Conservation (phyloP, 2,888 invertebrate genomes). For the Agriopis aurantiaria region DNA sequence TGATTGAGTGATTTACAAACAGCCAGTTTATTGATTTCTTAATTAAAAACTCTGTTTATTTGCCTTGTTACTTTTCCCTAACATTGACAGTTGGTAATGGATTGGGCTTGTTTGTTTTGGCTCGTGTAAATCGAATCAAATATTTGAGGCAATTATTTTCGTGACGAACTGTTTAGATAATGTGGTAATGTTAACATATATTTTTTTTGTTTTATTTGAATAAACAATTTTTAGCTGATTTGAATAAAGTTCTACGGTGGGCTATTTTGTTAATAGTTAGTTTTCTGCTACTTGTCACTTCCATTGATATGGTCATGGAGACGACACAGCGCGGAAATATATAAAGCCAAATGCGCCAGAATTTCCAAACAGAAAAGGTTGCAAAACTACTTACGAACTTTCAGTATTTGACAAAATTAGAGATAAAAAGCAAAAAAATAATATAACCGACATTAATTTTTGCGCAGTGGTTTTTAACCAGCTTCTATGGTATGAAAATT, state of each 20-base stretch:
- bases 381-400: too few relatives aligned
- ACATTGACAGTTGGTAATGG: constrained; percentile 37
- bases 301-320: not conserved
- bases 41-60: constrained; percentile 43
- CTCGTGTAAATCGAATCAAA: constrained; percentile 7
- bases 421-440: too few relatives aligned
- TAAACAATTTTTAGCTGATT: too few relatives aligned
- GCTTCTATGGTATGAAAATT: too few relatives aligned
- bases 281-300: not conserved
- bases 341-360: not conserved
- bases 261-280: too few relatives aligned
- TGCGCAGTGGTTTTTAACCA: too few relatives aligned
- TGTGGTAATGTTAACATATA: not conserved
- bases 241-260: too few relatives aligned
- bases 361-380: too few relatives aligned
- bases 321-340: not conserved
- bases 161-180: constrained; percentile 7
- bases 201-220: not conserved
- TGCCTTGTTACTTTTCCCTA: constrained; percentile 30
- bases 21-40: constrained; percentile 45
- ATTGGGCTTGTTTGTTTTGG: constrained; percentile 35
- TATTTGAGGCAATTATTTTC: constrained; percentile 13
- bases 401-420: too few relatives aligned
- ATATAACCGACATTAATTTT: too few relatives aligned
- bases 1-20: constrained; percentile 46